Evolutionary conservation across 2,888 invertebrate species (phyloP), one percentile per base, ranked within the genome.

Genomic region (Macaria notata): DNA sequence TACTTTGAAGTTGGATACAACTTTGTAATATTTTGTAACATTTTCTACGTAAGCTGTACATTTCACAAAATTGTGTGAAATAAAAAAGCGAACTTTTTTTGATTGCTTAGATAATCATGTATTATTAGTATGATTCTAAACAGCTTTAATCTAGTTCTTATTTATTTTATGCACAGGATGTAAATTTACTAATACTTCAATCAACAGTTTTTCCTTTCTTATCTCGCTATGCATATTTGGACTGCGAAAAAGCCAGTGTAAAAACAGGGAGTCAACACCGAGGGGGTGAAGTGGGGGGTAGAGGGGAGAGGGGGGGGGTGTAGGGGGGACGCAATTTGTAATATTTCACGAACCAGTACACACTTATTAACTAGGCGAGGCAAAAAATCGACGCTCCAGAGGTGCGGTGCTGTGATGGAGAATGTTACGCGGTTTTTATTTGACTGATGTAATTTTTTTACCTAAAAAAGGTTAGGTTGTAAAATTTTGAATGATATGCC

Each of bases 271-370:
- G 76, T 66, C 62, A 63, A 59, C 66, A 66, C 59, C 64, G 59
- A 41, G 41, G 41, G 41, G 41, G 33, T 36, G 1, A 59, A 41
- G 41, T 5, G 41, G 41, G 33, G 4, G 33, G 33, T 6, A 36
- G 58, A 66, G 66, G n/a, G n/a, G n/a, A n/a, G n/a, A n/a, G n/a
- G n/a, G n/a, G n/a, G n/a, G 63, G 72, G 70, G 70, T 71, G 19
- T 19, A 19, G 73, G n/a, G n/a, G 82, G 75, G 83, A 82, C 80
- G 87, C 90, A 90, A 90, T 91, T 91, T 91, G 90, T 90, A 87
- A 91, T 88, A 90, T 91, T 91, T 91, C 90, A 90, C 91, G 90
- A 88, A 75, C 89, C 91, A 91, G 90, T 88, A 89, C 88, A 83
- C 88, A 84, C 90, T 90, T 91, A 91, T 90, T 91, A 91, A 86